A percentile compares a stretch with the other conserved stretches of the same genome.
Conservation (phyloP, 2,888 invertebrate species). For the Gymnosoma rotundatum region DNA sequence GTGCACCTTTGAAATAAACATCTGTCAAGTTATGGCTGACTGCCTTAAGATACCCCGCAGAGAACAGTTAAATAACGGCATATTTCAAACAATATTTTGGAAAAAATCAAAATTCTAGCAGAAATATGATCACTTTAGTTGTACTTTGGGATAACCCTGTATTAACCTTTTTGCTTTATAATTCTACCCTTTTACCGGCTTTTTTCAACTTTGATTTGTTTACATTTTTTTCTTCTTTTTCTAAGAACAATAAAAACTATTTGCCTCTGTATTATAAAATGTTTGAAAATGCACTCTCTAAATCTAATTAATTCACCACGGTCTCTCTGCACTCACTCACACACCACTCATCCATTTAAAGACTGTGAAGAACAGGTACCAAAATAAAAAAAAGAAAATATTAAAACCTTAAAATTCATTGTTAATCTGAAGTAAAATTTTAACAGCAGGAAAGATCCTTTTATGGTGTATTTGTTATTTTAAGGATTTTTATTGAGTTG, state of each 20-base stretch:
- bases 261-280: constrained; percentile 9
- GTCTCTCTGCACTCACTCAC: neutral
- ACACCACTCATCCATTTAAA: neutral
- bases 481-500: constrained; percentile 22
- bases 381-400: constrained; percentile 2
- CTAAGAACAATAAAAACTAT: neutral
- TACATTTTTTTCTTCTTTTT: constrained; percentile 3
- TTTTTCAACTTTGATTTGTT: neutral
- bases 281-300: constrained; percentile 16
- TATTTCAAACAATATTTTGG: too few relatives aligned
- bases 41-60: too few relatives aligned
- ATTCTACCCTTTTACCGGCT: neutral
- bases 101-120: too few relatives aligned
- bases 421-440: neutral
- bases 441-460: constrained; percentile 31
- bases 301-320: constrained; percentile 36
- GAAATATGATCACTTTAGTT: too few relatives aligned
- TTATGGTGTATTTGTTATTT: constrained; percentile 16
- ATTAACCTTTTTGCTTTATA: too few relatives aligned
- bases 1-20: too few relatives aligned
- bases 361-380: constrained; percentile 20
- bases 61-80: too few relatives aligned
- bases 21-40: too few relatives aligned
- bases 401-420: neutral
- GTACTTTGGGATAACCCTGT: too few relatives aligned